Conservation (phyloP, 2,888 invertebrate genomes). For the Portevinia maculata region DNA sequence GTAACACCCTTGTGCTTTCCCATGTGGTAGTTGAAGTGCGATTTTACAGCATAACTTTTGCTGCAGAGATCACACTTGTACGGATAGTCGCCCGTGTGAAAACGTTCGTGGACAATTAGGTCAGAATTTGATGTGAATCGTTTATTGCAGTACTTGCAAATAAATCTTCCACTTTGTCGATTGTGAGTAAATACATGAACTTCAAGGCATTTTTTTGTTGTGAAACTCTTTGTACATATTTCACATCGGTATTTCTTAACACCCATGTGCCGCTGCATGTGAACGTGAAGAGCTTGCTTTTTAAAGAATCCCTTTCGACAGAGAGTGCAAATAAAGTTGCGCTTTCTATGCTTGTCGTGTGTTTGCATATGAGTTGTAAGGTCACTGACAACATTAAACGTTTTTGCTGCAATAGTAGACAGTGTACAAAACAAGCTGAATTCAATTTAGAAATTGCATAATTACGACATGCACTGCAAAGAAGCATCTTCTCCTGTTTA, state of each 20-base stretch:
- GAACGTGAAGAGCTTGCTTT: conserved; percentile 62
- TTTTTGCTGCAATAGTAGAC: conserved; percentile 41
- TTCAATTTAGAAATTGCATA: not conserved
- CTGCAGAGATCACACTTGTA: conserved; percentile 59
- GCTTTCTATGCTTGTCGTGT: conserved; percentile 46
- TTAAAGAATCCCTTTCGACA: conserved; percentile 65
- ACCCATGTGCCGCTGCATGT: conserved; percentile 52
- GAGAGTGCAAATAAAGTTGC: conserved; percentile 34
- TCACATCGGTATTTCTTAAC: conserved; percentile 47
- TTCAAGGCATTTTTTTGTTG: conserved; percentile 59
- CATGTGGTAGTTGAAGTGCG: conserved; percentile 69
- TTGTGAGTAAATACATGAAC: conserved; percentile 64
- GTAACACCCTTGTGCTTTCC: conserved; percentile 68
- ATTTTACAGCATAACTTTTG: conserved; percentile 68
- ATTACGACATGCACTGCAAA: conserved; percentile 70
- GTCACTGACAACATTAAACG: conserved; percentile 47
- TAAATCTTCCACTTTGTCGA: conserved; percentile 50
- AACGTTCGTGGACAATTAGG: conserved; percentile 66
- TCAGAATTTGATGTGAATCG: conserved; percentile 65
- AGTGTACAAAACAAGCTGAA: too few species aligned
- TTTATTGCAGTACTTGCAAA: conserved; percentile 59
- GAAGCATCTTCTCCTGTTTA: conserved; percentile 32
- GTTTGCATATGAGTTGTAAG: conserved; percentile 62
- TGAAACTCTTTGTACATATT: conserved; percentile 56
- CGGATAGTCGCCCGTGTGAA: conserved; percentile 71